phyloP scores from a whole-genome alignment of 2,888 invertebrate species.

The Smittia aterrima region DNA sequence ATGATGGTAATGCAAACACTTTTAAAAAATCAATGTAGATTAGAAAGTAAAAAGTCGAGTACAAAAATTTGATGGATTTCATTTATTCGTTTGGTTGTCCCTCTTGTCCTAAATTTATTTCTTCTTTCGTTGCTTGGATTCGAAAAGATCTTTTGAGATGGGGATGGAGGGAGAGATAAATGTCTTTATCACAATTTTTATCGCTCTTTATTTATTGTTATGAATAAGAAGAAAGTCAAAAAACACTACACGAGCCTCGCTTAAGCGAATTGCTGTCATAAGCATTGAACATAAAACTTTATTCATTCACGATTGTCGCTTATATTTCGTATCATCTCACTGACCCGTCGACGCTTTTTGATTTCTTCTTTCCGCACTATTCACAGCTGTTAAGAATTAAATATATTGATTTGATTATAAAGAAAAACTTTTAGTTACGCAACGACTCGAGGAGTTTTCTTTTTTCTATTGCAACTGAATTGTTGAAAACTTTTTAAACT shows the following conservation, averaged over 20 bases:
- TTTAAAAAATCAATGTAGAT: conserved; percentile 1
- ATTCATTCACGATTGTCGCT: background rate
- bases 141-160: no score
- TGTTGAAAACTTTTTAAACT: background rate
- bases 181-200: conserved; percentile 13
- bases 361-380: background rate
- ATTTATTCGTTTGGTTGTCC: background rate
- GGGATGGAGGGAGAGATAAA: background rate
- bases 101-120: no score
- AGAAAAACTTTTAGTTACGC: background rate
- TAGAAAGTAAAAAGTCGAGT: conserved; percentile 1
- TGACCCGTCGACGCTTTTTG: background rate
- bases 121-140: background rate
- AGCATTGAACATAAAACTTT: background rate
- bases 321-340: background rate
- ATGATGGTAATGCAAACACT: background rate
- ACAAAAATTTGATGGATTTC: background rate
- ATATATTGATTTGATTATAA: conserved; percentile 15
- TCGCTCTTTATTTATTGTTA: conserved; percentile 31
- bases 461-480: background rate
- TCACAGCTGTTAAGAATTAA: conserved; percentile 21
- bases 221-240: conserved; percentile 27
- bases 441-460: background rate
- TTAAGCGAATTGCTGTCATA: background rate
- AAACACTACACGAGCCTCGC: no score